Evolutionary conservation across 2,113 vertebrate genomes (phyloP).

Genomic region (Steatornis caripensis): DNA sequence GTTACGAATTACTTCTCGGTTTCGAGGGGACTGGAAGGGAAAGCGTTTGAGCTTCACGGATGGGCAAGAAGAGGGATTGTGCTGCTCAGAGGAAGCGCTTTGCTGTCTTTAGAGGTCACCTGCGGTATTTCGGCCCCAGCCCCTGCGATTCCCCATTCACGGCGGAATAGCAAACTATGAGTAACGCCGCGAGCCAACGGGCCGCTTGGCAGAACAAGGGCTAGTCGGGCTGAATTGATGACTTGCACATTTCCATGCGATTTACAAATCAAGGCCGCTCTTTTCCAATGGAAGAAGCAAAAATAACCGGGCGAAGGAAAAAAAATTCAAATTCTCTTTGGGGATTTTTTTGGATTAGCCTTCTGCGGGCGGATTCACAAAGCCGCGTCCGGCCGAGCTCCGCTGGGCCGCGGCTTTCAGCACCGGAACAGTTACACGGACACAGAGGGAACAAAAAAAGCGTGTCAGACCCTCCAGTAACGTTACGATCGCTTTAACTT

Average conservation of each 20-base stretch:
- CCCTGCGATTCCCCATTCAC: not conserved
- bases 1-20: not conserved
- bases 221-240: not conserved
- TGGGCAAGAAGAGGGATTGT: not conserved
- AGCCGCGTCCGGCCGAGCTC: not conserved
- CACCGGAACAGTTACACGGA: not conserved
- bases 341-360: not conserved
- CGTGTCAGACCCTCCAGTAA: not conserved
- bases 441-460: not conserved
- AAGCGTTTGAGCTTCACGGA: not conserved
- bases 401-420: not conserved
- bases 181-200: not conserved
- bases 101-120: not conserved
- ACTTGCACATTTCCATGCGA: not conserved
- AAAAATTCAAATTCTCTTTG: not conserved
- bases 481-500: conserved; percentile 14
- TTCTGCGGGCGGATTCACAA: not conserved
- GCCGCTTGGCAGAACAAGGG: not conserved
- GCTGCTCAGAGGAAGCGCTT: not conserved
- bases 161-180: not conserved
- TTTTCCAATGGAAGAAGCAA: not conserved
- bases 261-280: not conserved
- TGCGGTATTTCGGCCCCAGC: not conserved
- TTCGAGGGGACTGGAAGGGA: not conserved
- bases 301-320: not conserved